Evolutionary conservation across 2,797 vertebrate genomes (phyloP).

Genomic region (Danio tinwini): DNA sequence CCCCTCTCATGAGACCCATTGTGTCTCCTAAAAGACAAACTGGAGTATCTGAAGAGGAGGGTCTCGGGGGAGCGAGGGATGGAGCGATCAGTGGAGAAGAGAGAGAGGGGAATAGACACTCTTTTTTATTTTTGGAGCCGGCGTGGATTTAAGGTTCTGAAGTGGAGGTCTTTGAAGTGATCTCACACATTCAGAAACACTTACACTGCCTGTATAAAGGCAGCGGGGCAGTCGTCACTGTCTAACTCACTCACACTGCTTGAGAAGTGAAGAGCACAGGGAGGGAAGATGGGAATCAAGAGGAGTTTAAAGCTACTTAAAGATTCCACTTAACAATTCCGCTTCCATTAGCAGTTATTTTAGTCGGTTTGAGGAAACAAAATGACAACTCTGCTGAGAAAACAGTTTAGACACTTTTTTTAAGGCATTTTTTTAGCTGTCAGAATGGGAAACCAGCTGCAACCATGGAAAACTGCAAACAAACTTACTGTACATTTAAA

Average conservation of each 20-base stretch:
- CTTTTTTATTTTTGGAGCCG: constrained; percentile 16
- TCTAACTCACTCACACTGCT: constrained; percentile 11
- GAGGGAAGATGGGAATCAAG: background rate
- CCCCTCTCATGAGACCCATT: constrained; percentile 10
- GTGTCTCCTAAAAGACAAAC: constrained; percentile 30
- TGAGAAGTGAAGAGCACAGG: background rate
- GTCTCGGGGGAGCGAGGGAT: constrained; percentile 23
- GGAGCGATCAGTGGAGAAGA: constrained; percentile 4
- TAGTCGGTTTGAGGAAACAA: background rate
- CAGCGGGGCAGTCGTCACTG: background rate
- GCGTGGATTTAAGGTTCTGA: constrained; percentile 19
- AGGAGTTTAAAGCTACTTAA: constrained; percentile 4
- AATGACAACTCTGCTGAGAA: background rate
- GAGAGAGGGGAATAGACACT: background rate
- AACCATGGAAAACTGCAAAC: no score
- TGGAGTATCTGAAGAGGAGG: constrained; percentile 2
- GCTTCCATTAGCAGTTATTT: constrained; percentile 1
- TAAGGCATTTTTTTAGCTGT: background rate
- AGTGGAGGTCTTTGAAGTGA: constrained; percentile 23
- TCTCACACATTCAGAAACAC: constrained; percentile 8
- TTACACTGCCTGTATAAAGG: constrained; percentile 15
- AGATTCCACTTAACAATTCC: background rate
- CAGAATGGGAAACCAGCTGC: background rate
- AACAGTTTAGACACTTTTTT: background rate
- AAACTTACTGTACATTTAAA: no score